These are phyloP conservation scores for Thamnaconus septentrionalis DNA, from an alignment of 2,113 vertebrate species.

Conservation along the genomic window DNA sequence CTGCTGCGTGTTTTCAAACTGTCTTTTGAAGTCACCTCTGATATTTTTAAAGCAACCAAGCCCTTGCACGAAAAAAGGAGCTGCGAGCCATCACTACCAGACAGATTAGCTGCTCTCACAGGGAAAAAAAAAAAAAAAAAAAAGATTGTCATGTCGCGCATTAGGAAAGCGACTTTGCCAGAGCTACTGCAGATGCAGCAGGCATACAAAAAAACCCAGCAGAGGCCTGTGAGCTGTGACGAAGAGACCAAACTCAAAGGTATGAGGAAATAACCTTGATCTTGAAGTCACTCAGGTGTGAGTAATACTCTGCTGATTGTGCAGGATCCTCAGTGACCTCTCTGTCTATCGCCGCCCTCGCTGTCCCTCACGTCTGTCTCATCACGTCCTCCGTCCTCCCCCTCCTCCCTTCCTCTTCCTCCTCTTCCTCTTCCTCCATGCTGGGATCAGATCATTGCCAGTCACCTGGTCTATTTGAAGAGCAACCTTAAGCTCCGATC, in stretches of 20 bases:
- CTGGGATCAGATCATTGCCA: slow-evolving; percentile 32
- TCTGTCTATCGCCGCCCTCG: slow-evolving; percentile 11
- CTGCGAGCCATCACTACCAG: no score
- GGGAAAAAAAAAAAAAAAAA: no score
- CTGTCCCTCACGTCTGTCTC: background rate
- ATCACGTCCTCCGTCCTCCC: background rate
- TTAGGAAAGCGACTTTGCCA: no score
- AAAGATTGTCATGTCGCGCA: no score
- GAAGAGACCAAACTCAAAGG: slow-evolving; percentile 33
- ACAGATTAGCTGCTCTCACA: no score
- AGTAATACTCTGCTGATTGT: slow-evolving; percentile 44
- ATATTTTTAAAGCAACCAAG: no score
- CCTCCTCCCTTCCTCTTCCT: background rate
- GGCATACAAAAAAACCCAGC: slow-evolving; percentile 20
- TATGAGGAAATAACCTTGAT: slow-evolving; percentile 39
- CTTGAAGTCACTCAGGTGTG: slow-evolving; percentile 27
- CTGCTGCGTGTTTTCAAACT: no score
- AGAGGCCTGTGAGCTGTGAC: slow-evolving; percentile 13
- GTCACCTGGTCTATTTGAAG: slow-evolving; percentile 48
- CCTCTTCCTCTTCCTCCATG: slow-evolving; percentile 2
- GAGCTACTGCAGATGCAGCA: background rate
- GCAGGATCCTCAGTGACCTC: slow-evolving; percentile 36
- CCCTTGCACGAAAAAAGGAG: no score
- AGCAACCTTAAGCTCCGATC: slow-evolving; percentile 47
- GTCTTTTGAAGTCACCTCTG: no score